Evolutionary conservation across 2,888 invertebrate species (phyloP), one percentile per base, ranked within the genome.

Genomic region (Tanypteryx hageni): DNA sequence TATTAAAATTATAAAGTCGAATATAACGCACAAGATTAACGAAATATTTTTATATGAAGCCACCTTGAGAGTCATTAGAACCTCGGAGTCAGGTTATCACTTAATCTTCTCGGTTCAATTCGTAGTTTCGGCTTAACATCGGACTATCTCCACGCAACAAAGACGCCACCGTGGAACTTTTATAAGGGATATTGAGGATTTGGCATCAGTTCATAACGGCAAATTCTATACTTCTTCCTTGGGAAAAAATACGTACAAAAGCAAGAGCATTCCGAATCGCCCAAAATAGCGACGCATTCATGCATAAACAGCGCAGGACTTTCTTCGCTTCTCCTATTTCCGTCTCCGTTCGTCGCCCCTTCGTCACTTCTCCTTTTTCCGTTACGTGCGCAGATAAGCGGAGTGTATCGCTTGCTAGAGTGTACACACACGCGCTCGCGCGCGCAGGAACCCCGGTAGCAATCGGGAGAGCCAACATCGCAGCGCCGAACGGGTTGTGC

Each of bases 361-460:
- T 68, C 18, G 68, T 18, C 68, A 68, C 68, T 68, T n/a, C 44
- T 64, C 0, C 64, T 68, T 22, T 68, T 68, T 68, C 68, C 68
- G 68, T 68, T 68, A 68, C 68, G 68, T 68, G 68, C 68, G 8
- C 68, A 68, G 68, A 68, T 68, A 68, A 68, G 68, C 68, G 18
- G 68, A 1, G 5, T 68, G 8, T 11, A 11, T n/a, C 9, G 68
- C 68, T n/a, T n/a, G n/a, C 18, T 16, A n/a, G 68, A 18, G 22
- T 22, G 68, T 68, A 68, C 68, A 22, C 22, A 22, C 68, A n/a
- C 68, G 5, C 68, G 18, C 18, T 18, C 22, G 18, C 18, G 18
- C 18, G 68, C 68, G 1, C n/a, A 18, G 1, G 22, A 68, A 68
- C 68, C n/a, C n/a, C n/a, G 68, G 8, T n/a, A 22, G n/a, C 18